phyloP scores from a whole-genome alignment of 2,113 vertebrate species.

The Aphelocoma coerulescens region DNA sequence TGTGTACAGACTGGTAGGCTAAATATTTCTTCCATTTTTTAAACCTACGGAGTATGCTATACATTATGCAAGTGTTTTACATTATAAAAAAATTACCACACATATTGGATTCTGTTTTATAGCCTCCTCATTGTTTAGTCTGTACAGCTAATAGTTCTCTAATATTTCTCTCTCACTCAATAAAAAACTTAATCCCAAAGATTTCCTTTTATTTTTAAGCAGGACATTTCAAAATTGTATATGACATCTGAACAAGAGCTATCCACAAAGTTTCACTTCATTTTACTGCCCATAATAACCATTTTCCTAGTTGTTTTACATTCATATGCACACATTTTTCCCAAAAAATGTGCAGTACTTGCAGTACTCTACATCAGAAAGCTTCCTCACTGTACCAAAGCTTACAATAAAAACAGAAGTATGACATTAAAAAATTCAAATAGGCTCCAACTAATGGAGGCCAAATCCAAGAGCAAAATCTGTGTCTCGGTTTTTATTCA shows the following conservation, averaged over 20 bases:
- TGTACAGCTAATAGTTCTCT: slow-evolving; percentile 29
- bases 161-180: slow-evolving; percentile 30
- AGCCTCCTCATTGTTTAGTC: slow-evolving; percentile 25
- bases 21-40: background rate
- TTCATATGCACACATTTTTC: background rate
- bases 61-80: slow-evolving; percentile 25
- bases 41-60: background rate
- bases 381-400: background rate
- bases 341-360: background rate
- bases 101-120: slow-evolving; percentile 40
- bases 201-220: slow-evolving; percentile 23
- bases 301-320: background rate
- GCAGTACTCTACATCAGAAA: background rate
- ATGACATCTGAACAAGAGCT: background rate
- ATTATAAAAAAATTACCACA: slow-evolving; percentile 41
- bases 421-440: background rate
- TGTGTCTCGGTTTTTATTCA: background rate
- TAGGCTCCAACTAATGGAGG: background rate
- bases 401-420: background rate
- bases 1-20: background rate
- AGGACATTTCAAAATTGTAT: background rate
- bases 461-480: slow-evolving; percentile 17
- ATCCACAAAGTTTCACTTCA: background rate
- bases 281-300: background rate
- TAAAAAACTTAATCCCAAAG: slow-evolving; percentile 38